Evolutionary conservation across 2,888 invertebrate genomes (phyloP), one percentile per base, ranked within the genome.

Genomic region (Fissipunctia ypsillon): DNA sequence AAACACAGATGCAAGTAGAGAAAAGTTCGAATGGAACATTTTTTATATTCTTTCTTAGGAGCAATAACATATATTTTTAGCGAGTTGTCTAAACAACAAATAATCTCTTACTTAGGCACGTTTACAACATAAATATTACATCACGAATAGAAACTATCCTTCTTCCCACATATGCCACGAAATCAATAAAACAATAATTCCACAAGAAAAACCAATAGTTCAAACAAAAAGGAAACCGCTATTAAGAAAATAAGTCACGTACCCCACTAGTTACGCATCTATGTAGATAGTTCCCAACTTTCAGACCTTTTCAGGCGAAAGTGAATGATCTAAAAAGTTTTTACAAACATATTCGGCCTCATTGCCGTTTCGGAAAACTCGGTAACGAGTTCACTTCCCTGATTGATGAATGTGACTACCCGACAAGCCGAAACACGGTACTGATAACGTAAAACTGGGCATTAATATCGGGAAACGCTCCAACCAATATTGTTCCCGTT

Each of bases 271-370:
- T 87, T 88, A 88, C 87, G 80, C 73, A 79, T 84, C 81, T 87
- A 86, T 80, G 82, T 84, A 84, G 84, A 88, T 89, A 88, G 88
- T 88, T 68, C 50, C 65, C 67, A 84, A 77, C 81, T 86, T 78
- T 85, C 84, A 83, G 86, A 88, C 88, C 91, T 91, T 92, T 91
- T 91, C 91, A 88, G 87, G 93, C 92, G 94, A 91, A 92, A 94
- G 94, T 95, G 95, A 95, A 92, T 94, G 95, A 95, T 96, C 94
- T 93, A 90, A 93, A 95, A 95, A 95, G 91, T 95, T 95, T 91
- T 88, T 88, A 88, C 92, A 91, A 92, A 94, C 92, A 94, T 92
- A 94, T 92, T 88, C 87, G 87, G 87, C 88, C 92, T 92, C 94
- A 93, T 93, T 92, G 92, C 90, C 87, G 89, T 91, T 93, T 90